Conservation (phyloP, 2,888 invertebrate genomes). For the Orchesellides sinensis region DNA sequence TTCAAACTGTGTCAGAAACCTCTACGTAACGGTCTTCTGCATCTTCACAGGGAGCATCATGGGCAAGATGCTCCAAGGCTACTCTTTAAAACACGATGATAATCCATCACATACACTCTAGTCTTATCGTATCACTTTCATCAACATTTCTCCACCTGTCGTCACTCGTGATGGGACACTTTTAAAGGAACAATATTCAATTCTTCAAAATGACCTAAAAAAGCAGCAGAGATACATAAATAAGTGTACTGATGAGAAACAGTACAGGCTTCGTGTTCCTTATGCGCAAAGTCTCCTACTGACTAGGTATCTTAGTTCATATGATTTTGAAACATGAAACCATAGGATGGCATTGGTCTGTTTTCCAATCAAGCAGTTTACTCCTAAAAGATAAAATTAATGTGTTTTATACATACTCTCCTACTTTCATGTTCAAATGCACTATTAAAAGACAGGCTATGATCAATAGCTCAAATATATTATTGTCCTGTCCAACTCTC, state of each 20-base stretch:
- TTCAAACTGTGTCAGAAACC: no score
- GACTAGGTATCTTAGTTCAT: no score
- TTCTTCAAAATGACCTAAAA: slow-evolving; percentile 13
- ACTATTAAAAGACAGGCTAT: no score
- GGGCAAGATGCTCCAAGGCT: background rate
- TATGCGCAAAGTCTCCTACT: no score
- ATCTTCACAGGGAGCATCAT: background rate
- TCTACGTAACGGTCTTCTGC: no score
- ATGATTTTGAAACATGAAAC: no score
- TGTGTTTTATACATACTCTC: background rate
- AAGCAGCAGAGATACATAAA: no score
- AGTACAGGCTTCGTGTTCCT: background rate
- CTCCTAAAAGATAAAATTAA: background rate
- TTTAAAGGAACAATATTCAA: background rate
- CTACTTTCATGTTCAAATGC: background rate
- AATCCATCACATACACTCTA: slow-evolving; percentile 33
- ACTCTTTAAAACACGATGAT: background rate
- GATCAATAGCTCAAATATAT: background rate
- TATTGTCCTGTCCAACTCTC: no score
- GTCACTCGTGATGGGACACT: slow-evolving; percentile 29
- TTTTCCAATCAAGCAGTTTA: background rate
- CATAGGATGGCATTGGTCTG: no score
- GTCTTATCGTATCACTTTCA: slow-evolving; percentile 38
- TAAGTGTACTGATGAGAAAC: slow-evolving; percentile 27
- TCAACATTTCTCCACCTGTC: slow-evolving; percentile 53